Evolutionary conservation across 2,888 invertebrate genomes (phyloP).

Genomic region (Patella caerulea): DNA sequence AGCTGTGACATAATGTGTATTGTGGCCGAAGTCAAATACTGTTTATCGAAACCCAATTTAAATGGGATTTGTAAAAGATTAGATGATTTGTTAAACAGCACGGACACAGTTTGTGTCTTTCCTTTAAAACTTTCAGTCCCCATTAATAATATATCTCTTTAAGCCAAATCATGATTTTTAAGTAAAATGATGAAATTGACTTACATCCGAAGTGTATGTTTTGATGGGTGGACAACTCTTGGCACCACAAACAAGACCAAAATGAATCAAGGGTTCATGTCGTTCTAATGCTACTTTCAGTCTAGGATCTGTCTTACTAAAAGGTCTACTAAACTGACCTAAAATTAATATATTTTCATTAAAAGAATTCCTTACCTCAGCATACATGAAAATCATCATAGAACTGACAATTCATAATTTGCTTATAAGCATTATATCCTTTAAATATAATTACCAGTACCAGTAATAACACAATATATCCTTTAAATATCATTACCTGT

Average conservation of each 20-base stretch:
- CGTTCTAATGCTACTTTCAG: constrained; percentile 68
- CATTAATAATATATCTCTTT: too few relatives aligned
- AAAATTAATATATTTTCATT: constrained; percentile 22
- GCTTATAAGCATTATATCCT: background rate
- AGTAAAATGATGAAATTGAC: background rate
- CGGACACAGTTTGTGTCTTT: too few relatives aligned
- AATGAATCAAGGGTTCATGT: constrained; percentile 73
- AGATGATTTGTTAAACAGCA: too few relatives aligned
- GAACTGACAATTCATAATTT: background rate
- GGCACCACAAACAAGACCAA: constrained; percentile 74
- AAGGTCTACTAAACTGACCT: constrained; percentile 70
- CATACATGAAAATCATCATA: background rate
- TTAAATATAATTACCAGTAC: too few relatives aligned
- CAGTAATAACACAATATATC: too few relatives aligned
- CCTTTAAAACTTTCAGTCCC: too few relatives aligned
- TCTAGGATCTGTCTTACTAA: constrained; percentile 71
- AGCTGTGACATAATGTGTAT: too few relatives aligned
- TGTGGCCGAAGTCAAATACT: too few relatives aligned
- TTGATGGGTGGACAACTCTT: constrained; percentile 73
- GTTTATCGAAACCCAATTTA: too few relatives aligned
- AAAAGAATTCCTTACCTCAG: background rate
- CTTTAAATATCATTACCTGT: too few relatives aligned
- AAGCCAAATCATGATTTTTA: too few relatives aligned
- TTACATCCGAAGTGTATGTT: constrained; percentile 70
- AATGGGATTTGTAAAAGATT: too few relatives aligned